Evolutionary conservation across 2,113 vertebrate genomes (phyloP).

Genomic region (Galemys pyrenaicus): DNA sequence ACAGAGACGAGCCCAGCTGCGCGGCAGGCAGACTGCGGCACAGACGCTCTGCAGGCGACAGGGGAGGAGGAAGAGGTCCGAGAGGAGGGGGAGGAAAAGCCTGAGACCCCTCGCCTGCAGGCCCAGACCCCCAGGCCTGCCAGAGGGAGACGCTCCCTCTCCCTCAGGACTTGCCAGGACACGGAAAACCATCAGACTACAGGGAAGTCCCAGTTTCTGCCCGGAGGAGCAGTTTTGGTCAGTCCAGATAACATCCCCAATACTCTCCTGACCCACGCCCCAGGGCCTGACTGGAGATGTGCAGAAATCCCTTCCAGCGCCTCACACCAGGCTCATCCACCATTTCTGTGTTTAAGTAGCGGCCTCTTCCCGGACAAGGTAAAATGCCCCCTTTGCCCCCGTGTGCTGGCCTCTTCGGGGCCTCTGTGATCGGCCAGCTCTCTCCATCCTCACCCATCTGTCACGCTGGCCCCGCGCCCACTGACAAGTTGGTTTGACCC

Average conservation of each 20-base stretch:
- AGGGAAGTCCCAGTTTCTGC: not conserved
- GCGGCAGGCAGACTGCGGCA: not conserved
- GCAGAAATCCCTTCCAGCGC: not conserved
- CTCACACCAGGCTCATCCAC: fast-evolving
- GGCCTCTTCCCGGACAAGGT: not conserved
- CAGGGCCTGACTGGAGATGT: not conserved
- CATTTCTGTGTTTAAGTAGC: not conserved
- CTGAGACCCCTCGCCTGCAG: not conserved
- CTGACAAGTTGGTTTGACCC: conserved; percentile 48
- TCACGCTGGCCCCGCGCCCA: conserved; percentile 50
- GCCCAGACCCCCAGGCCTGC: too few species aligned
- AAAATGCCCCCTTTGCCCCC: not conserved
- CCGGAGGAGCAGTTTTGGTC: not conserved
- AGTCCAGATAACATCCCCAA: not conserved
- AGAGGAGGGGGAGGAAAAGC: not conserved
- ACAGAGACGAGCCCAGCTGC: not conserved
- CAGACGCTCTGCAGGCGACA: not conserved
- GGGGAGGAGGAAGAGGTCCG: too few species aligned
- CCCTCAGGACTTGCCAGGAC: not conserved
- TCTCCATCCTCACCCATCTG: conserved; percentile 60
- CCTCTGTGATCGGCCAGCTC: not conserved
- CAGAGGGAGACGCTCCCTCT: not conserved
- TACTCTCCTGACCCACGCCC: not conserved
- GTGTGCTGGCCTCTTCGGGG: not conserved
- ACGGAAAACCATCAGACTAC: not conserved